phyloP scores from a whole-genome alignment of 2,113 vertebrate genomes.

The Macrotis lagotis region DNA sequence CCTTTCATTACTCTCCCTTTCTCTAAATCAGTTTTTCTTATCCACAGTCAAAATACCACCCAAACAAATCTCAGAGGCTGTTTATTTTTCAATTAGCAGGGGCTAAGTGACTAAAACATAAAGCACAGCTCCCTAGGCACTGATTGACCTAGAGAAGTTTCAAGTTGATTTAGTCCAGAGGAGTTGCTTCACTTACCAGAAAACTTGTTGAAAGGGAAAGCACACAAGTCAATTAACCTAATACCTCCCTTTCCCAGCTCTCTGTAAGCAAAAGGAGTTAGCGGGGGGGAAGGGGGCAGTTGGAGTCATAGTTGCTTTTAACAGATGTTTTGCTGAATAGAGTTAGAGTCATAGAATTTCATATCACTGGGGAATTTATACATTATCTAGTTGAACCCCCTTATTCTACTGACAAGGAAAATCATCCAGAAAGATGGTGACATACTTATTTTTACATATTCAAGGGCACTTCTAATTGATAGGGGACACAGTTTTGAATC shows the following conservation, averaged over 20 bases:
- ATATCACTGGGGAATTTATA: not conserved
- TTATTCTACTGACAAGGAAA: not conserved
- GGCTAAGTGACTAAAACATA: not conserved
- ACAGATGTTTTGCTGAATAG: not conserved
- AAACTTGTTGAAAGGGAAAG: slow-evolving; percentile 12
- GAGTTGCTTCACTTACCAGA: not conserved
- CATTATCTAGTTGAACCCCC: not conserved
- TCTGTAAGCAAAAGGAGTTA: not conserved
- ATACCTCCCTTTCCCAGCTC: not conserved
- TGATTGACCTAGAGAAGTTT: not conserved
- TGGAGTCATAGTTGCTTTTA: not conserved
- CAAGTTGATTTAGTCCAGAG: not conserved
- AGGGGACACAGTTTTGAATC: not conserved
- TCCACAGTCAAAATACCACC: not conserved
- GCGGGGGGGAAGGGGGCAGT: not conserved
- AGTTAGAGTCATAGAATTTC: not conserved
- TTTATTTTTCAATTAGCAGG: not conserved
- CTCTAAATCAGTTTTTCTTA: not conserved
- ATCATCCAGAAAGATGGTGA: not conserved
- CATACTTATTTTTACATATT: not conserved
- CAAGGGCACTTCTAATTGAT: not conserved
- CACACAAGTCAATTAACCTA: not conserved
- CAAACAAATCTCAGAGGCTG: not conserved
- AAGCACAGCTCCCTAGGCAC: not conserved
- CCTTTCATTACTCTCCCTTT: not conserved